These are phyloP conservation scores for Elmis aenea DNA, from an alignment of 2,888 invertebrate species.

Conservation along the genomic window DNA sequence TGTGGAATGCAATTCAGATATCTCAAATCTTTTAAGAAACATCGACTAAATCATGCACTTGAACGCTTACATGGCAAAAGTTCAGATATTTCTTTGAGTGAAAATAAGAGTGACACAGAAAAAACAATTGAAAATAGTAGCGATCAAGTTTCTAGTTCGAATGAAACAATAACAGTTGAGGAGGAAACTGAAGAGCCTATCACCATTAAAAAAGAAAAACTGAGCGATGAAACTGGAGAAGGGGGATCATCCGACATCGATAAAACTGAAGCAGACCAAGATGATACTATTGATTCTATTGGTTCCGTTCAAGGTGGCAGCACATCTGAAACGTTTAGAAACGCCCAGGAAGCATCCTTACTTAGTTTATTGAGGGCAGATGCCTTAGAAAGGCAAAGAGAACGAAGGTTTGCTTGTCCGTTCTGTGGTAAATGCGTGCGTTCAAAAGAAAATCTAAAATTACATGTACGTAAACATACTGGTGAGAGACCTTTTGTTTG, in stretches of 20 bases:
- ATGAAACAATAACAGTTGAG: slow-evolving; percentile 46
- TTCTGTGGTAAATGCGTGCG: slow-evolving; percentile 87
- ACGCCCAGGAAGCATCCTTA: slow-evolving; percentile 56
- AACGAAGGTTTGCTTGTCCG: slow-evolving; percentile 78
- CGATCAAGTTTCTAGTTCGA: slow-evolving; percentile 46
- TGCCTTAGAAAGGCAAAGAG: slow-evolving; percentile 59
- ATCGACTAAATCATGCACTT: slow-evolving; percentile 79
- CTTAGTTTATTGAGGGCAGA: slow-evolving; percentile 63
- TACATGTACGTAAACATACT: slow-evolving; percentile 82
- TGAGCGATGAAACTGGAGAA: slow-evolving; percentile 38
- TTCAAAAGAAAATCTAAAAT: slow-evolving; percentile 81
- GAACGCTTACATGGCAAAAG: slow-evolving; percentile 73
- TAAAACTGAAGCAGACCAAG: slow-evolving; percentile 51
- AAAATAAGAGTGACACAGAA: slow-evolving; percentile 22
- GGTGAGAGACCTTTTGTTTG: slow-evolving; percentile 89
- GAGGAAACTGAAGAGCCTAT: slow-evolving; percentile 40
- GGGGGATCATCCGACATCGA: slow-evolving; percentile 39
- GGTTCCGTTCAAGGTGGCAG: slow-evolving; percentile 43
- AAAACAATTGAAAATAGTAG: slow-evolving; percentile 36
- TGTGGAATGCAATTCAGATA: slow-evolving; percentile 91
- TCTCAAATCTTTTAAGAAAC: slow-evolving; percentile 85
- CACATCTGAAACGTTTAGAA: slow-evolving; percentile 48
- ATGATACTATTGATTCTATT: slow-evolving; percentile 66
- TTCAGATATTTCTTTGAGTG: slow-evolving; percentile 30
- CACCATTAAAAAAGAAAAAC: slow-evolving; percentile 30